Conservation (phyloP, 2,797 vertebrate species). For the Threskiornis aethiopicus region DNA sequence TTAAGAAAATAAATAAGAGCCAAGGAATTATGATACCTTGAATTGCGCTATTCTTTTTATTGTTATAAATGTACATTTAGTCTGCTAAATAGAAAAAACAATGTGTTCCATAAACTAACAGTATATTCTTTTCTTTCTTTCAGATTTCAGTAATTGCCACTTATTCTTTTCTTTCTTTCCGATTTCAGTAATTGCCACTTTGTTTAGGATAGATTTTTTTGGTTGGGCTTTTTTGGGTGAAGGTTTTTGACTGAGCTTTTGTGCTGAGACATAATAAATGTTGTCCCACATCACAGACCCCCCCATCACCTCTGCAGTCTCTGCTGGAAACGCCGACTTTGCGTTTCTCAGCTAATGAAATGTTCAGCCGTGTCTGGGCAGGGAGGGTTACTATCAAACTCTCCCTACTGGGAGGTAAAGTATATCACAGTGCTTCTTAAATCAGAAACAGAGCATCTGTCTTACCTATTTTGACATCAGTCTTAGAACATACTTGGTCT, state of each 20-base stretch:
- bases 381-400: not conserved
- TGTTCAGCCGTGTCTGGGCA: not conserved
- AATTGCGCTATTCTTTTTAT: not conserved
- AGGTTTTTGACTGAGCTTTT: not conserved
- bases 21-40: not conserved
- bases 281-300: not conserved
- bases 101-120: not conserved
- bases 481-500: not conserved
- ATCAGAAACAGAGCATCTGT: constrained; percentile 1
- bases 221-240: not conserved
- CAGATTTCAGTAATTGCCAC: not conserved
- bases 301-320: not conserved
- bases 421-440: not conserved
- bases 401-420: not conserved
- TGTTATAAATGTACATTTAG: not conserved
- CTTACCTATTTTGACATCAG: constrained; percentile 26
- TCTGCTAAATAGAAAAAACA: not conserved
- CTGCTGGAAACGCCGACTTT: not conserved
- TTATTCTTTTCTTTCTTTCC: not conserved
- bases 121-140: not conserved
- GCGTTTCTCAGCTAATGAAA: constrained; percentile 12
- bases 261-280: not conserved
- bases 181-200: not conserved
- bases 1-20: not conserved
- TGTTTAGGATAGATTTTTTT: not conserved